Percentiles rank a stretch among this genome's conserved stretches.
Evolutionary conservation across 2,888 invertebrate genomes (phyloP).

Genomic region (Elmis aenea): DNA sequence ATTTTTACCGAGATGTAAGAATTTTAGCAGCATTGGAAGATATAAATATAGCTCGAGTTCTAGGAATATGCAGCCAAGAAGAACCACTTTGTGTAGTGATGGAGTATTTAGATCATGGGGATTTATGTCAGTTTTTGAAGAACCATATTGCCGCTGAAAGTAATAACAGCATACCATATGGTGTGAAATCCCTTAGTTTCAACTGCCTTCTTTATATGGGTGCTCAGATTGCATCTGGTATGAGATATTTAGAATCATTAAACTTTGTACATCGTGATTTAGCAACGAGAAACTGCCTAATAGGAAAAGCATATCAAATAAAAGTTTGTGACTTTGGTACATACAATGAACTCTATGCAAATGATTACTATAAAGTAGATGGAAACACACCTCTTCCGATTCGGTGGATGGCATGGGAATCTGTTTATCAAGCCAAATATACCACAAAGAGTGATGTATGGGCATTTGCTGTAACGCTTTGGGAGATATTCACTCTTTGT

Average conservation of each 20-base stretch:
- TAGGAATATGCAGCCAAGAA: constrained; percentile 69
- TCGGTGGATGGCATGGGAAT: constrained; percentile 89
- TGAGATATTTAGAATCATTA: constrained; percentile 82
- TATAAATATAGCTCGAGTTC: constrained; percentile 68
- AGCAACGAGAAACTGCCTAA: constrained; percentile 82
- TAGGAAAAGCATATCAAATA: constrained; percentile 75
- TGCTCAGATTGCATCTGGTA: constrained; percentile 81
- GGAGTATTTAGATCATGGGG: constrained; percentile 79
- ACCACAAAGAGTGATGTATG: constrained; percentile 88
- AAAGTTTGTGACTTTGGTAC: constrained; percentile 84
- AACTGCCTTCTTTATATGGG: constrained; percentile 76
- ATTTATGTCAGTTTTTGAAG: constrained; percentile 75
- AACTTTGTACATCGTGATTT: constrained; percentile 89
- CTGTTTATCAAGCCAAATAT: constrained; percentile 73
- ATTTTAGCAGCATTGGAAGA: constrained; percentile 78
- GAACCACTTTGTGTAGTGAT: constrained; percentile 76
- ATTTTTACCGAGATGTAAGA: constrained; percentile 82
- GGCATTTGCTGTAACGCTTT: constrained; percentile 83
- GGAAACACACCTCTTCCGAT: constrained; percentile 75
- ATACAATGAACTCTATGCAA: constrained; percentile 71
- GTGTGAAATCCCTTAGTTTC: constrained; percentile 62
- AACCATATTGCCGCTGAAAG: constrained; percentile 62
- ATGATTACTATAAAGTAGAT: constrained; percentile 79
- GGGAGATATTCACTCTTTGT: constrained; percentile 79
- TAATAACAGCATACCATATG: constrained; percentile 53